A percentile compares a stretch with the other conserved stretches of the same genome.
phyloP scores from a whole-genome alignment of 2,113 vertebrate genomes.

The Tinamus guttatus region DNA sequence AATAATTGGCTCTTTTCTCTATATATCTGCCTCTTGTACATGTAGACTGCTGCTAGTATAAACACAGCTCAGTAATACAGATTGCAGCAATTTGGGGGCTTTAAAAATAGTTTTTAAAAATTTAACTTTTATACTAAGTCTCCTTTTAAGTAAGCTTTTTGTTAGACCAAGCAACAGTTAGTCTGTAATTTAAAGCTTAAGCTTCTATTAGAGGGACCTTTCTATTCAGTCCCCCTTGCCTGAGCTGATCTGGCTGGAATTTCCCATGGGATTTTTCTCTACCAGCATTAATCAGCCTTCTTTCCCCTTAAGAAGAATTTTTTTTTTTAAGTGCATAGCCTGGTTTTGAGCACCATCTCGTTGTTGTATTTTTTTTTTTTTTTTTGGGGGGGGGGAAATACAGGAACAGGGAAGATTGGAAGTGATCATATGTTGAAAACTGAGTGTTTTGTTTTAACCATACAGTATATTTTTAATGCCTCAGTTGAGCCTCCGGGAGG shows the following conservation, averaged over 20 bases:
- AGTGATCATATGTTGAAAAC: not conserved
- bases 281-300: too few relatives aligned
- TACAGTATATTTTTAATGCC: not conserved
- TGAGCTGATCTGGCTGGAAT: not conserved
- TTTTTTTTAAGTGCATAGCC: too few relatives aligned
- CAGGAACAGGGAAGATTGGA: not conserved
- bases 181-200: rapidly evolving
- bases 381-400: not conserved
- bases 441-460: too few relatives aligned
- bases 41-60: not conserved
- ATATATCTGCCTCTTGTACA: not conserved
- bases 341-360: not conserved
- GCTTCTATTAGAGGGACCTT: not conserved
- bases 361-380: not conserved
- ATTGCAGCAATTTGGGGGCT: not conserved
- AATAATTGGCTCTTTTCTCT: not conserved
- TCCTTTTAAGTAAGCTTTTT: not conserved
- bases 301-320: too few relatives aligned
- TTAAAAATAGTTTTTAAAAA: too few relatives aligned
- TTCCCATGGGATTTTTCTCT: too few relatives aligned
- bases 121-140: not conserved
- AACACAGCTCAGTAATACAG: not conserved
- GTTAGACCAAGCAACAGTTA: not conserved
- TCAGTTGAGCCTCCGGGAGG: not conserved
- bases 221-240: not conserved